Evolutionary conservation across 2,113 vertebrate species (phyloP).

Genomic region (Fregata magnificens): DNA sequence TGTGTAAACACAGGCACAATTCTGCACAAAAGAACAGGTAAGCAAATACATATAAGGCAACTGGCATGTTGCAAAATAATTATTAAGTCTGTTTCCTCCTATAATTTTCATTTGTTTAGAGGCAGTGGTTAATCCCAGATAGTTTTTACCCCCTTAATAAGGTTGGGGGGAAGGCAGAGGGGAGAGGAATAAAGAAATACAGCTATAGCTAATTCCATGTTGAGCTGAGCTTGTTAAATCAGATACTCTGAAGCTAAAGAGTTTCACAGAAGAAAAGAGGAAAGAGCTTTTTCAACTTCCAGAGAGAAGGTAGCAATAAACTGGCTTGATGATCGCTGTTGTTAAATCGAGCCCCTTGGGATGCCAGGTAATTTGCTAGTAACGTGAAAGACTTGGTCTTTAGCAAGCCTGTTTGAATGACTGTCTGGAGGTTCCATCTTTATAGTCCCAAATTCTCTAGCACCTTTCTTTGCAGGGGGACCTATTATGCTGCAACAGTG

Average conservation of each 20-base stretch:
- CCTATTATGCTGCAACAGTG: conserved; percentile 18
- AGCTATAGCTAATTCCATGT: conserved; percentile 19
- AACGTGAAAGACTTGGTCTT: not conserved
- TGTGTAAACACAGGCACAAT: not conserved
- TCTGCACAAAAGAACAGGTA: not conserved
- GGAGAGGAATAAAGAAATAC: not conserved
- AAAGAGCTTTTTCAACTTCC: conserved; percentile 31
- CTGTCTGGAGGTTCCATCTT: conserved; percentile 33
- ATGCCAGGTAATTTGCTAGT: not conserved
- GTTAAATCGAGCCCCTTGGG: conserved; percentile 23
- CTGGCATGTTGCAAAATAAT: not conserved
- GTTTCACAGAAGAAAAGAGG: conserved; percentile 13
- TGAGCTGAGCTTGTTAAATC: conserved; percentile 51
- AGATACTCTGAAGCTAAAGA: conserved; percentile 26
- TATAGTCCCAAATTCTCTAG: conserved; percentile 10
- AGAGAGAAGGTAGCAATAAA: conserved; percentile 34
- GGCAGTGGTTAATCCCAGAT: not conserved
- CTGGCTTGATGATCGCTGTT: conserved; percentile 48
- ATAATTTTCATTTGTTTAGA: not conserved
- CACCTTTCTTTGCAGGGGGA: conserved; percentile 34
- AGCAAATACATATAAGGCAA: not conserved
- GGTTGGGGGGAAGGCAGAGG: not conserved
- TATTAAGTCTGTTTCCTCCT: not conserved
- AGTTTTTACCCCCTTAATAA: not conserved
- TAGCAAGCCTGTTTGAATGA: conserved; percentile 33